Percentiles rank a stretch among this genome's conserved stretches.
phyloP scores from a whole-genome alignment of 2,797 vertebrate species.

The Myripristis jacobus region DNA sequence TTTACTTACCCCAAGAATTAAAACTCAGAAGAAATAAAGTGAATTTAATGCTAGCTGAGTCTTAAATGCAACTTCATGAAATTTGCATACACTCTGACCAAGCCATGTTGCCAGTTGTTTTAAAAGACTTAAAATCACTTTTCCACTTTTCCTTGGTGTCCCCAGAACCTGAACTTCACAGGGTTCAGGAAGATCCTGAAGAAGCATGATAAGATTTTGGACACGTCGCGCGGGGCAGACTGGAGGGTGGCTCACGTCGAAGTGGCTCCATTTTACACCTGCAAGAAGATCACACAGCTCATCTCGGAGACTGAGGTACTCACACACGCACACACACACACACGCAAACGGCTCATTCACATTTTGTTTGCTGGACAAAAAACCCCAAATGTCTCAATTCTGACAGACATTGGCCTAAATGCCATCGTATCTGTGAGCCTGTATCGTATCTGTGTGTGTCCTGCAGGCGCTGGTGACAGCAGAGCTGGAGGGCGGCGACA shows the following conservation, averaged over 20 bases:
- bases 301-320: slow-evolving; percentile 96
- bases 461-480: slow-evolving; percentile 93
- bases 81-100: too few species aligned
- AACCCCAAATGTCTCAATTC: too few species aligned
- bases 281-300: slow-evolving; percentile 99
- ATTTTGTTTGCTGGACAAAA: too few species aligned
- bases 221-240: slow-evolving; percentile 93
- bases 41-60: too few species aligned
- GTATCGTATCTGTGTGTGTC: slow-evolving; percentile 32
- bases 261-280: slow-evolving; percentile 97
- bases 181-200: slow-evolving; percentile 99
- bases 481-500: slow-evolving; percentile 96
- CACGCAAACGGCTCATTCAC: neutral
- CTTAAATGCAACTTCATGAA: too few species aligned
- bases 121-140: too few species aligned
- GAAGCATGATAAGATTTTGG: slow-evolving; percentile 99
- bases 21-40: too few species aligned
- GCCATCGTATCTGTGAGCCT: neutral
- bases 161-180: slow-evolving; percentile 97
- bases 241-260: slow-evolving; percentile 97
- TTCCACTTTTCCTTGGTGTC: neutral
- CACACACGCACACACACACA: slow-evolving; percentile 5
- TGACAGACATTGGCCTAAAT: too few species aligned
- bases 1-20: too few species aligned
- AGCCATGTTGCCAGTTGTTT: too few species aligned